A percentile compares a stretch with the other conserved stretches of the same genome.
phyloP scores from a whole-genome alignment of 37 sponge, comb jelly and placozoan species.

The Chondrosia reniformis region DNA sequence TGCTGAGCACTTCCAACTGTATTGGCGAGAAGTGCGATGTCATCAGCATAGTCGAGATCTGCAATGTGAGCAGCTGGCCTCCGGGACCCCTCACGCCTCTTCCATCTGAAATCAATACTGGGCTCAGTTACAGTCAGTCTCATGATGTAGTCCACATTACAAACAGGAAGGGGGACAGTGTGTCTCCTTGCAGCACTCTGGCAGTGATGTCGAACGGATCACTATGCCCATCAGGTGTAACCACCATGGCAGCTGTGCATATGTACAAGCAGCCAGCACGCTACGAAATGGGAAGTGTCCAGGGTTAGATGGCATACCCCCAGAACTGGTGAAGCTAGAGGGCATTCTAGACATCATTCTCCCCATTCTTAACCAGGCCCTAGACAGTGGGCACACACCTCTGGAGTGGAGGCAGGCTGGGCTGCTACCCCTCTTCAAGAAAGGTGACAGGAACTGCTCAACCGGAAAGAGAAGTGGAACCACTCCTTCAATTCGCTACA shows the following conservation, averaged over 20 bases:
- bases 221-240: too few species aligned
- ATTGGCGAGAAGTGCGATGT: background rate
- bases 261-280: too few species aligned
- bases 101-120: background rate
- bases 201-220: too few species aligned
- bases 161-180: too few species aligned
- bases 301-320: constrained; percentile 1
- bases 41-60: constrained; percentile 3
- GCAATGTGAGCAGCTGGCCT: background rate
- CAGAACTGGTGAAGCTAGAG: too few species aligned
- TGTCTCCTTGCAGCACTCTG: too few species aligned
- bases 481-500: constrained; percentile 8
- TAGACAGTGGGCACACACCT: background rate
- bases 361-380: too few species aligned
- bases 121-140: too few species aligned
- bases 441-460: constrained; percentile 14
- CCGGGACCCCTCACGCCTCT: background rate
- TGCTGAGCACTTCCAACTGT: background rate
- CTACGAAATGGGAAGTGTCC: too few species aligned
- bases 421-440: background rate
- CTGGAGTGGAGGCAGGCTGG: background rate
- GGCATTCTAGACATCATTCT: too few species aligned
- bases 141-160: too few species aligned
- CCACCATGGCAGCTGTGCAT: too few species aligned
- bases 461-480: background rate